phyloP scores from a whole-genome alignment of 92 coral and sea anemone genomes.

The Palythoa caribaeorum region DNA sequence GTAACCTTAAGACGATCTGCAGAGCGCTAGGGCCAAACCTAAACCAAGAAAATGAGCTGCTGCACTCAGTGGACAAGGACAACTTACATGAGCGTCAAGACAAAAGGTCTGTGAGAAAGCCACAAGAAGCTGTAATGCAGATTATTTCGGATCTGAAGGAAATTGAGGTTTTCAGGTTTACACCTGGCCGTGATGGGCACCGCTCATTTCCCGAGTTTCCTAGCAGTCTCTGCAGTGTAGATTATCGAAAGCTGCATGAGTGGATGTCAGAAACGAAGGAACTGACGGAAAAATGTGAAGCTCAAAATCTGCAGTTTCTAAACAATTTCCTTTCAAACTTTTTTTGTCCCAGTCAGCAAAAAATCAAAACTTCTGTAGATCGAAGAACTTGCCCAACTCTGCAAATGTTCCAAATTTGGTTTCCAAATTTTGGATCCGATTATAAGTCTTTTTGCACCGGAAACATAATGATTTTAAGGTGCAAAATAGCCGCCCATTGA shows the following conservation, averaged over 20 bases:
- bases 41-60: constrained; percentile 31
- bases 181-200: constrained; percentile 61
- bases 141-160: constrained; percentile 51
- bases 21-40: constrained; percentile 59
- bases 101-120: constrained; percentile 46
- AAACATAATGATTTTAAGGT: no score
- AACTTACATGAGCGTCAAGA: constrained; percentile 33
- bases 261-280: constrained; percentile 67
- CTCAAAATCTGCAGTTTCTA: no score
- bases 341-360: no score
- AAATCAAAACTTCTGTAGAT: no score
- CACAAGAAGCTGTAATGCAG: constrained; percentile 67
- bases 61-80: constrained; percentile 62
- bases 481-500: no score
- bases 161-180: constrained; percentile 54
- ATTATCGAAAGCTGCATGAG: constrained; percentile 69
- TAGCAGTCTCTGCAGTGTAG: constrained; percentile 33
- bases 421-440: no score
- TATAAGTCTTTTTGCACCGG: no score
- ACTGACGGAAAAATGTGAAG: constrained; percentile 49
- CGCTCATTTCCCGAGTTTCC: constrained; percentile 66
- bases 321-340: no score
- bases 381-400: no score
- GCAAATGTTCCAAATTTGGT: no score
- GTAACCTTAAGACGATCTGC: no score